Evolutionary conservation across 1,140 invertebrate genomes (phyloP).

Genomic region (Mactra quadrangularis): DNA sequence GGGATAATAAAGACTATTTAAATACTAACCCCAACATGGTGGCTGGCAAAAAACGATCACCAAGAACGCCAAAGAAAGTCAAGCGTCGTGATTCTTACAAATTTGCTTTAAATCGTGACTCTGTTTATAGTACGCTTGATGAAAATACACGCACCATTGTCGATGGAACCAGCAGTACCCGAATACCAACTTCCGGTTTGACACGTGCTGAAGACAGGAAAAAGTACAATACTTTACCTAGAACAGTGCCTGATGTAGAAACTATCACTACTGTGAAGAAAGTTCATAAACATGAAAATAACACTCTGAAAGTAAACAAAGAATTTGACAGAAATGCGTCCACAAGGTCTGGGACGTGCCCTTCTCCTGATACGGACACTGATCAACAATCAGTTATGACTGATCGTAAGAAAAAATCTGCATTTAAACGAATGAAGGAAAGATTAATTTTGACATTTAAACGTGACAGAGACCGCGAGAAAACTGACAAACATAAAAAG

Average conservation of each 20-base stretch:
- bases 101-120: slow-evolving; percentile 35
- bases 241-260: neutral
- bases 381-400: slow-evolving; percentile 18
- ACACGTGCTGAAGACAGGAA: slow-evolving; percentile 3
- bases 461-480: slow-evolving; percentile 22
- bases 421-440: slow-evolving; percentile 53
- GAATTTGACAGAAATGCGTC: slow-evolving; percentile 44
- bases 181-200: neutral
- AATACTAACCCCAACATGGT: slow-evolving; percentile 54
- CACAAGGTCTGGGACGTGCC: slow-evolving; percentile 43
- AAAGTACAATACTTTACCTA: slow-evolving; percentile 54
- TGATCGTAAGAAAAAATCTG: slow-evolving; percentile 51
- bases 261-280: neutral
- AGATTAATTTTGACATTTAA: slow-evolving; percentile 21
- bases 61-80: slow-evolving; percentile 13
- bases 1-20: slow-evolving; percentile 7
- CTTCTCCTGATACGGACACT: slow-evolving; percentile 55
- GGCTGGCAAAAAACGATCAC: slow-evolving; percentile 49
- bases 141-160: too few species aligned
- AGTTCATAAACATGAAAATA: neutral
- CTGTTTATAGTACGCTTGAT: slow-evolving; percentile 27
- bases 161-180: neutral
- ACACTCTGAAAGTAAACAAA: neutral
- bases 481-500: neutral
- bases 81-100: slow-evolving; percentile 53